phyloP scores from a whole-genome alignment of 2,113 vertebrate genomes.

The Penelope pileata region DNA sequence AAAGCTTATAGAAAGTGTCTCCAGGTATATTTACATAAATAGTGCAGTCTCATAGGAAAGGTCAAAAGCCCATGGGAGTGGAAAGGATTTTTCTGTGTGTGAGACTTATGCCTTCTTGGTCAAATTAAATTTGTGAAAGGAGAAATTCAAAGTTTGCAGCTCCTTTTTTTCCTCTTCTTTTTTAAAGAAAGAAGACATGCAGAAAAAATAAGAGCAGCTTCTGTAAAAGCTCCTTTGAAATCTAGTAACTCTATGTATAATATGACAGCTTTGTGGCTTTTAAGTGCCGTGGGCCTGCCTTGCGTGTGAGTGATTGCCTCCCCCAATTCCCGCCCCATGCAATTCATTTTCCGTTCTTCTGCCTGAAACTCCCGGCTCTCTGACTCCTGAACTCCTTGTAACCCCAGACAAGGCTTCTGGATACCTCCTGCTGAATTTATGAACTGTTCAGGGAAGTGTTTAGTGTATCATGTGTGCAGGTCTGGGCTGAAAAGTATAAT shows the following conservation, averaged over 20 bases:
- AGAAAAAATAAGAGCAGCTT: not conserved
- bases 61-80: constrained; percentile 61
- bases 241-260: constrained; percentile 50
- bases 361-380: constrained; percentile 6
- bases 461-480: not conserved
- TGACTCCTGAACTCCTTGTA: not conserved
- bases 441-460: not conserved
- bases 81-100: constrained; percentile 47
- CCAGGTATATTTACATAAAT: constrained; percentile 80
- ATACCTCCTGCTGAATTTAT: not conserved
- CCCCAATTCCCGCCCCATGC: not conserved
- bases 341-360: constrained; percentile 5
- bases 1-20: constrained; percentile 80
- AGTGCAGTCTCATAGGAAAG: constrained; percentile 75
- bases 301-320: not conserved
- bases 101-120: constrained; percentile 54
- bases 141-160: constrained; percentile 65
- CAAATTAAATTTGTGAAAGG: constrained; percentile 52
- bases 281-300: constrained; percentile 31
- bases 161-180: not conserved
- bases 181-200: not conserved
- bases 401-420: not conserved
- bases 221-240: constrained; percentile 64
- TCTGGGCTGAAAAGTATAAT: constrained; percentile 45
- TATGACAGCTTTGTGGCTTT: constrained; percentile 19